A percentile compares a stretch with the other conserved stretches of the same genome.
Conservation (phyloP, 1,140 invertebrate species). For the Heliconius nattereri region DNA sequence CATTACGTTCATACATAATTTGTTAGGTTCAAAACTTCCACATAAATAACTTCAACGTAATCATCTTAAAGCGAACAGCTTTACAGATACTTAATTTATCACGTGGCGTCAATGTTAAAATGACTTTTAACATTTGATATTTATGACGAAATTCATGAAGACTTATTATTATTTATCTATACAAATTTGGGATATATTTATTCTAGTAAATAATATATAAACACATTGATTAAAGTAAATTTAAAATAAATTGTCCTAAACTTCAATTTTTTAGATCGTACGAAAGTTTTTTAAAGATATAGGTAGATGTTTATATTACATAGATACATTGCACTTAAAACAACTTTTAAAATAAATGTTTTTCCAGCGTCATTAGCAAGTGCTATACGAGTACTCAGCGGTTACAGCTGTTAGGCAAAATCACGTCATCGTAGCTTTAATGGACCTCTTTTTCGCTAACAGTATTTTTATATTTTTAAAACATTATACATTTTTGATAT, state of each 20-base stretch:
- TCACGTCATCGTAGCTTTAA: constrained; percentile 29
- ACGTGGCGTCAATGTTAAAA: neutral
- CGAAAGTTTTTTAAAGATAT: neutral
- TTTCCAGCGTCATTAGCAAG: constrained; percentile 32
- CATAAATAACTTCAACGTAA: neutral
- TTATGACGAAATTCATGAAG: no score
- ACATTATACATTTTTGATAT: constrained; percentile 8
- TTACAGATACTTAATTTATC: neutral
- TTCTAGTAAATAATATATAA: neutral
- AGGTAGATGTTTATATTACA: neutral
- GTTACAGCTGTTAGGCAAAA: constrained; percentile 27
- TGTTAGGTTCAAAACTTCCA: neutral
- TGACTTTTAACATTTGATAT: no score
- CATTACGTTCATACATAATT: neutral
- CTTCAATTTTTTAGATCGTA: neutral
- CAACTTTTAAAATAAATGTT: constrained; percentile 20
- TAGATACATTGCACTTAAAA: neutral
- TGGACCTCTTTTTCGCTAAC: constrained; percentile 20
- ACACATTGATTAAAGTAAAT: neutral
- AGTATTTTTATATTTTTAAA: constrained; percentile 31
- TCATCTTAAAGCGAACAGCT: neutral
- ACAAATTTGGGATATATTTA: neutral
- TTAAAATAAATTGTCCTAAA: neutral
- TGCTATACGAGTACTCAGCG: constrained; percentile 26
- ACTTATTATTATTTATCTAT: no score